Evolutionary conservation across 2,797 vertebrate genomes (phyloP).

Genomic region (Enteromius afrohamiltoni): DNA sequence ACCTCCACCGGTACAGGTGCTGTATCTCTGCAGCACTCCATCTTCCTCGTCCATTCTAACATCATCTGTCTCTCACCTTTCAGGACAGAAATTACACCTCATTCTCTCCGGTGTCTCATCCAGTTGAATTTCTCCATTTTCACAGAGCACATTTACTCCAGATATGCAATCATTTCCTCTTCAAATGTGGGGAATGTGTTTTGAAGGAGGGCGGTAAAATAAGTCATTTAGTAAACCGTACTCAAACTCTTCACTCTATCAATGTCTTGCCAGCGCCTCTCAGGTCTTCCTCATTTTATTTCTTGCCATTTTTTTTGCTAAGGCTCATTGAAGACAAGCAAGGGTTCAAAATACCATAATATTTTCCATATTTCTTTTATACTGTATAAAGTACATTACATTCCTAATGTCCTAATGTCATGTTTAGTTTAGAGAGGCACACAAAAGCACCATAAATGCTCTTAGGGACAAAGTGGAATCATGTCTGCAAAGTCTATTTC

Average conservation of each 20-base stretch:
- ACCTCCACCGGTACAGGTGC: conserved; percentile 49
- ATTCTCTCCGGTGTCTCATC: conserved; percentile 48
- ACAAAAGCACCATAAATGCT: background rate
- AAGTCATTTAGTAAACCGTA: conserved; percentile 39
- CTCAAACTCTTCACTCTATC: conserved; percentile 29
- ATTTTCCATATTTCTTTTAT: background rate
- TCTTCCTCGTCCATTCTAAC: conserved; percentile 45
- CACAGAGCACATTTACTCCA: conserved; percentile 44
- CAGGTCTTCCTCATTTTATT: conserved; percentile 36
- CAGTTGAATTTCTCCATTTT: conserved; percentile 53
- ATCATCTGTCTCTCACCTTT: conserved; percentile 55
- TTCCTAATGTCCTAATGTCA: conserved; percentile 2
- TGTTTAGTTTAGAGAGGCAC: background rate
- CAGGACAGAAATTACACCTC: conserved; percentile 52
- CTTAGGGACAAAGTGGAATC: background rate
- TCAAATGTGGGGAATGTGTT: conserved; percentile 33
- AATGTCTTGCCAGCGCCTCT: conserved; percentile 20
- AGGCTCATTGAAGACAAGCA: conserved; percentile 21
- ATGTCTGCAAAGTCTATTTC: background rate
- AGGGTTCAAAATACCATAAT: conserved; percentile 16
- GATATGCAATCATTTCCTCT: conserved; percentile 45
- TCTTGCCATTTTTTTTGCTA: conserved; percentile 14
- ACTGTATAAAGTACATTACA: background rate
- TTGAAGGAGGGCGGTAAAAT: conserved; percentile 39
- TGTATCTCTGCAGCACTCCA: conserved; percentile 50